phyloP scores from a whole-genome alignment of 2,888 invertebrate species.

The Asteroscopus sphinx region DNA sequence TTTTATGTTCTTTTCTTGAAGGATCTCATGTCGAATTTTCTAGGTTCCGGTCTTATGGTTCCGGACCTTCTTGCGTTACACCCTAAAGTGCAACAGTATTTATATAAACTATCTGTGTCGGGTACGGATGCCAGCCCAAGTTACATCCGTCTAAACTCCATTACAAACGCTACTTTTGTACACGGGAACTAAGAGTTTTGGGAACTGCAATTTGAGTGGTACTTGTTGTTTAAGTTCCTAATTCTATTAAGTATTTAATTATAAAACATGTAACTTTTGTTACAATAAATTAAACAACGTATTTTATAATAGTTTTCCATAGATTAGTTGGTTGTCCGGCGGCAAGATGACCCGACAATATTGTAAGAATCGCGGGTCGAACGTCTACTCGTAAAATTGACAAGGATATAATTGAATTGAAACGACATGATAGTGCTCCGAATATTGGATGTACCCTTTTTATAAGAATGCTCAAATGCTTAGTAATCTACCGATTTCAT shows the following conservation, averaged over 20 bases:
- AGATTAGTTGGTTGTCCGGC: too few relatives aligned
- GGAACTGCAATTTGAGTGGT: conserved; percentile 24
- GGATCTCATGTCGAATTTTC: neutral
- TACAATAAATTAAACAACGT: too few relatives aligned
- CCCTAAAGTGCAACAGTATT: conserved; percentile 21
- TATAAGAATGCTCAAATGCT: too few relatives aligned
- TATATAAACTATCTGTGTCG: conserved; percentile 22
- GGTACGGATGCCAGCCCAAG: conserved; percentile 36
- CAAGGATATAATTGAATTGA: too few relatives aligned
- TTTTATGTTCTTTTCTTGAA: too few relatives aligned
- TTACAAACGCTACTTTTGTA: conserved; percentile 45
- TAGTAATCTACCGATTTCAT: too few relatives aligned
- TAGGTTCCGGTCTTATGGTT: neutral
- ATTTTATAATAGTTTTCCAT: neutral
- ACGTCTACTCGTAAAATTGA: too few relatives aligned
- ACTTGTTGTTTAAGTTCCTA: conserved; percentile 19
- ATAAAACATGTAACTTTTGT: neutral
- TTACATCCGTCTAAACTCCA: conserved; percentile 50
- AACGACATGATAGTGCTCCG: too few relatives aligned
- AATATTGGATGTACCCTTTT: too few relatives aligned
- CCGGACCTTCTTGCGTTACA: conserved; percentile 15
- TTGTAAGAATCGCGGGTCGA: too few relatives aligned
- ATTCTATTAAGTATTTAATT: conserved; percentile 1
- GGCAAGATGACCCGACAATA: too few relatives aligned
- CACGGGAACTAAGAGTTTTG: conserved; percentile 16